These are phyloP conservation scores for Drosophila obscura DNA, from an alignment of 1,140 invertebrate genomes.

Conservation along the genomic window DNA sequence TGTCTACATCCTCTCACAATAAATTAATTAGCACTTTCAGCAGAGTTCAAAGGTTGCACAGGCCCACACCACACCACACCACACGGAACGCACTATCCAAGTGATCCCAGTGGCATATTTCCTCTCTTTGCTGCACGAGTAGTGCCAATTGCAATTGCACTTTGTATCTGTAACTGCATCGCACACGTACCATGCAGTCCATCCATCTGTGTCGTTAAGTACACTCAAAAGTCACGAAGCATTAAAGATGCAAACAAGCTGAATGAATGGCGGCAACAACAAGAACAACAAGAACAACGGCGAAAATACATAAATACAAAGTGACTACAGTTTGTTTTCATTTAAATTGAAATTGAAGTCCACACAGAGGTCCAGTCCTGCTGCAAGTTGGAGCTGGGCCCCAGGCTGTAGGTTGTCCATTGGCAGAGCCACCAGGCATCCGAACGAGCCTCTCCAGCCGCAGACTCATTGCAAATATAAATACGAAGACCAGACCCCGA, in stretches of 20 bases:
- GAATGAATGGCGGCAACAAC: conserved; percentile 58
- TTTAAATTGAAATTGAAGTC: conserved; percentile 82
- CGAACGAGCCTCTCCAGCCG: conserved; percentile 31
- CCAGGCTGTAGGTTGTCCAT: conserved; percentile 51
- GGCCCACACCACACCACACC: background rate
- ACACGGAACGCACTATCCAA: conserved; percentile 12
- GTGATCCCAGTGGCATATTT: conserved; percentile 11
- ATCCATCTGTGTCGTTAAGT: conserved; percentile 79
- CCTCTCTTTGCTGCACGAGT: conserved; percentile 20
- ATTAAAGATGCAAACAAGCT: conserved; percentile 81
- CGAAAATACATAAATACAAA: conserved; percentile 80
- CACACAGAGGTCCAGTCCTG: conserved; percentile 11
- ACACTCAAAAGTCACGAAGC: conserved; percentile 78
- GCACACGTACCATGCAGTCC: conserved; percentile 50
- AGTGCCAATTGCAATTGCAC: conserved; percentile 24
- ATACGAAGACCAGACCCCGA: conserved; percentile 4
- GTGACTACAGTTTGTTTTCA: conserved; percentile 81
- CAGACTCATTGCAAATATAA: conserved; percentile 70
- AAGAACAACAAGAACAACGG: background rate
- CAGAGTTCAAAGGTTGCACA: conserved; percentile 29
- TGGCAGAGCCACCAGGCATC: conserved; percentile 7
- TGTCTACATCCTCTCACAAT: conserved; percentile 44
- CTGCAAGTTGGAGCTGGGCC: conserved; percentile 20
- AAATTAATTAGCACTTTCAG: conserved; percentile 61
- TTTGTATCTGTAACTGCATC: conserved; percentile 61